These are phyloP conservation scores for Eutolmus rufibarbis DNA, from an alignment of 2,888 invertebrate genomes.

Conservation along the genomic window DNA sequence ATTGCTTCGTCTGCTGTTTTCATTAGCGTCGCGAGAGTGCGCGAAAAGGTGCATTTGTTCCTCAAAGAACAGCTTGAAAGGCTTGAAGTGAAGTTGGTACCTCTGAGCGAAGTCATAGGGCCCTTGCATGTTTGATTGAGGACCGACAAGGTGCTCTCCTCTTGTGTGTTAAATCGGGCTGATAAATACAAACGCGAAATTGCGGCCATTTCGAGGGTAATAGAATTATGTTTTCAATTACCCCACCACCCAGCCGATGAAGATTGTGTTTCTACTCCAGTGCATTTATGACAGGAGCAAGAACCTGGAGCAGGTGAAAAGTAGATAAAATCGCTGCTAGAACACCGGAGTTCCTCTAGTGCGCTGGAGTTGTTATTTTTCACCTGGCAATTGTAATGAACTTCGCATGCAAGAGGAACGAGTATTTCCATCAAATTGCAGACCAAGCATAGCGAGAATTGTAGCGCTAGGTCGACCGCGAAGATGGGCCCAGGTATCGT, in stretches of 20 bases:
- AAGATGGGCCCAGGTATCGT: not conserved
- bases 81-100: not conserved
- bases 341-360: not conserved
- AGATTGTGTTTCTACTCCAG: constrained; percentile 25
- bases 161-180: not conserved
- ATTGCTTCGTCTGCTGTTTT: not conserved
- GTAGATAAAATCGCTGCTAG: constrained; percentile 28
- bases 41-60: not conserved
- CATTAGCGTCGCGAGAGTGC: not conserved
- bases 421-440: constrained; percentile 31
- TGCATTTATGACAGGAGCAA: constrained; percentile 18
- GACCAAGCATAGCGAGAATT: not conserved
- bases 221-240: constrained; percentile 32
- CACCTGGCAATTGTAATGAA: constrained; percentile 32
- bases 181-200: constrained; percentile 18
- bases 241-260: not conserved
- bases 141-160: not conserved
- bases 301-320: constrained; percentile 24
- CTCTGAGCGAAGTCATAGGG: not conserved
- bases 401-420: not conserved
- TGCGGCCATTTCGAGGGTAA: not conserved
- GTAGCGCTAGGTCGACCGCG: not conserved
- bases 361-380: not conserved
- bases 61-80: not conserved
- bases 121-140: not conserved